Evolutionary conservation across 1,140 invertebrate genomes (phyloP).

Genomic region (Tetramorium simillimum): DNA sequence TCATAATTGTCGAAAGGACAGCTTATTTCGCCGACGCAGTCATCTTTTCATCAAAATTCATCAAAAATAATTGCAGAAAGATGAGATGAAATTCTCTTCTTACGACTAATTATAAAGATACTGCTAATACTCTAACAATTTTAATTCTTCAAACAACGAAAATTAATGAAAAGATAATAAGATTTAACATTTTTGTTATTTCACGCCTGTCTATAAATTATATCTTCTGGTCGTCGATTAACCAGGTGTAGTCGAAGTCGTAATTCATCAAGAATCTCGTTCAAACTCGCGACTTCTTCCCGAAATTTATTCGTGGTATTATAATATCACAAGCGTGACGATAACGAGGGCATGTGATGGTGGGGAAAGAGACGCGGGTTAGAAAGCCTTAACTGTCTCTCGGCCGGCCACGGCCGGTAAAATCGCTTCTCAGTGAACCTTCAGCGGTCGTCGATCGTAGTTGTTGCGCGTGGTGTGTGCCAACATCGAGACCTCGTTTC

Average conservation of each 20-base stretch:
- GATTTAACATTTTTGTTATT: background rate
- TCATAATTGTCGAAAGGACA: background rate
- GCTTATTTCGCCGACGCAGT: background rate
- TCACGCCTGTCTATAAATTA: background rate
- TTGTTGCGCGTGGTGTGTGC: conserved; percentile 38
- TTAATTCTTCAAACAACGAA: background rate
- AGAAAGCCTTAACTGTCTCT: conserved; percentile 72
- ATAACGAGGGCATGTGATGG: conserved; percentile 28
- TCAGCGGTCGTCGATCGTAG: conserved; percentile 68
- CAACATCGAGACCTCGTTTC: conserved; percentile 46
- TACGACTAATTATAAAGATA: background rate
- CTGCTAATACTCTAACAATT: background rate
- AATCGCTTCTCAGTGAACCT: conserved; percentile 71
- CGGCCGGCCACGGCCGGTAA: conserved; percentile 62
- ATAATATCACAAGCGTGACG: conserved; percentile 20
- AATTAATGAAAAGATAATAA: background rate
- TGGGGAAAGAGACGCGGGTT: conserved; percentile 59
- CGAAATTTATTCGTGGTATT: conserved; percentile 1
- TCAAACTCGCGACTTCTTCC: conserved; percentile 21
- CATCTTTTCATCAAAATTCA: conserved; percentile 3
- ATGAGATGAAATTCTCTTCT: too few species aligned
- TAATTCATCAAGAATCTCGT: background rate
- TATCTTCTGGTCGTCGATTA: background rate
- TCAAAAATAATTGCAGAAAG: background rate
- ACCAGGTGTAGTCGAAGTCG: background rate